Percentiles rank a stretch among this genome's conserved stretches.
phyloP scores from a whole-genome alignment of 2,888 invertebrate species.

The Proisotoma minuta region DNA sequence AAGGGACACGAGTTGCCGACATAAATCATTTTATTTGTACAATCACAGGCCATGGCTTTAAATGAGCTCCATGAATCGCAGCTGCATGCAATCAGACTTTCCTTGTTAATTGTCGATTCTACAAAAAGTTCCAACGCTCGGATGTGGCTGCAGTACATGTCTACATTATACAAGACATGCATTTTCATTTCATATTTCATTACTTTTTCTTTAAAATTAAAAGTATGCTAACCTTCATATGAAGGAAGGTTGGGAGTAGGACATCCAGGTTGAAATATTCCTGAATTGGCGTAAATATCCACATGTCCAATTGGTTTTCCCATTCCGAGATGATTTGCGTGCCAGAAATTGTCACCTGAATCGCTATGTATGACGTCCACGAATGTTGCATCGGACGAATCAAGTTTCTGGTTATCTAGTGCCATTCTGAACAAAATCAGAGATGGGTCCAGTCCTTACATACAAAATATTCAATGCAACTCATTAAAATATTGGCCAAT shows the following conservation, averaged over 20 bases:
- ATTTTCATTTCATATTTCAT: neutral
- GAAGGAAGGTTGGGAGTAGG: constrained; percentile 21
- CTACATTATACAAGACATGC: constrained; percentile 5
- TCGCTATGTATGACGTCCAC: constrained; percentile 31
- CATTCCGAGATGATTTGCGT: constrained; percentile 37
- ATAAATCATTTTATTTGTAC: constrained; percentile 23
- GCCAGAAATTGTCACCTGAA: constrained; percentile 36
- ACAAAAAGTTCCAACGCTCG: constrained; percentile 33
- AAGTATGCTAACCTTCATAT: constrained; percentile 23
- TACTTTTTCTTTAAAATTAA: neutral
- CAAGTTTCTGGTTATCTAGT: constrained; percentile 28
- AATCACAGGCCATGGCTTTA: constrained; percentile 25
- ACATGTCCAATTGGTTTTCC: constrained; percentile 29
- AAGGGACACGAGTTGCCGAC: constrained; percentile 27
- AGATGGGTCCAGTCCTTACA: constrained; percentile 32
- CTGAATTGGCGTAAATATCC: constrained; percentile 31
- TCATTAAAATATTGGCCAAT: neutral
- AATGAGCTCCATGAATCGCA: constrained; percentile 28
- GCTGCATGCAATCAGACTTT: constrained; percentile 29
- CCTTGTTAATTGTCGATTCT: constrained; percentile 27
- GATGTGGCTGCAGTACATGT: constrained; percentile 36
- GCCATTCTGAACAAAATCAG: constrained; percentile 37
- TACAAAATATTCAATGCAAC: neutral
- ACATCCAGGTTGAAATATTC: constrained; percentile 42
- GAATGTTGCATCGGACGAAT: constrained; percentile 28